Evolutionary conservation across 1,140 invertebrate genomes (phyloP), one percentile per base, ranked within the genome.

Genomic region (Heterodera schachtii): DNA sequence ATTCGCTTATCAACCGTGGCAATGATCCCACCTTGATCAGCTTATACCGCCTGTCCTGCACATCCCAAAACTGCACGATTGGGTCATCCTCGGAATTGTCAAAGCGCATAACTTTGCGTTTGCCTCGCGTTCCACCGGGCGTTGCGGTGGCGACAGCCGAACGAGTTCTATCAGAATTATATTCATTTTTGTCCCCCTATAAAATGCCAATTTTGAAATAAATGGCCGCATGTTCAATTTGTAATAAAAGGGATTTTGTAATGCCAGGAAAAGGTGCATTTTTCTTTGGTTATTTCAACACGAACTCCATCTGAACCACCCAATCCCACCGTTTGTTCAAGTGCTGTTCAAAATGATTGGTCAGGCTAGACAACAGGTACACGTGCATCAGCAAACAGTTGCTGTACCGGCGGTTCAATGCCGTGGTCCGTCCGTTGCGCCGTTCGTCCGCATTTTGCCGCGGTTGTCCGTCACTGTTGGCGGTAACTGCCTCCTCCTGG

Each of bases 321-420:
- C 49, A 52, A 52, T 52, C 67, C n/a, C 11, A 82, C 81, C 21
- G 84, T 83, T 77, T 83, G 52, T 66, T 44, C 66, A 83, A 46
- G 46, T 82, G 70, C 16, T 60, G 47, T 46, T 82, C 81, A 41
- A 82, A 49, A 16, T 82, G 81, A 46, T 83, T 70, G 16, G 81
- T 73, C 16, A 82, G 82, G 21, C 83, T 21, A 46, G 81, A 47
- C 3, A 82, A n/a, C 41, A 82, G 52, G 52, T 82, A 82, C 13
- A 70, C 41, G 41, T 82, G 82, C 81, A 82, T 82, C 43, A 82
- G 82, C 31, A 82, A 64, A 66, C 57, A 83, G 52, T 82, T 76
- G 43, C 49, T 70, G 81, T 82, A 82, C 41, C 82, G 69, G 19
- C 69, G 31, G 44, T 71, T 71, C 52, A 52, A 52, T 6, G 1